phyloP scores from a whole-genome alignment of 1,140 invertebrate species.

The Spodoptera litura region DNA sequence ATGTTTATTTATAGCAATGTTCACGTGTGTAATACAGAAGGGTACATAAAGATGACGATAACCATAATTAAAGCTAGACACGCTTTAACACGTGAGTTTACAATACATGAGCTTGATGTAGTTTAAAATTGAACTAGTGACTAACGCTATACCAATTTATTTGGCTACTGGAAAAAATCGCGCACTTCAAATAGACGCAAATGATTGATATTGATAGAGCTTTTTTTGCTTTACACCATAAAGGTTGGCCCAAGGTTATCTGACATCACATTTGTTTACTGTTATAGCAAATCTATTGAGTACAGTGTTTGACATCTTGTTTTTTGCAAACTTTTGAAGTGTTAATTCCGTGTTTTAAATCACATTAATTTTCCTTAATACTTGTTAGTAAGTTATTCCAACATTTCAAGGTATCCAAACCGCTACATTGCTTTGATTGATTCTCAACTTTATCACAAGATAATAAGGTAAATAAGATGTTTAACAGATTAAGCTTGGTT shows the following conservation, averaged over 20 bases:
- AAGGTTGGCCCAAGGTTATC: constrained; percentile 13
- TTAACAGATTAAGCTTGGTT: too few relatives aligned
- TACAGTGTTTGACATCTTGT: constrained; percentile 7
- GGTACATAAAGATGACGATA: constrained; percentile 2
- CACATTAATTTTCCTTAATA: not conserved
- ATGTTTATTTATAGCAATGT: not conserved
- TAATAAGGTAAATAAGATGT: too few relatives aligned
- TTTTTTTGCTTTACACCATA: constrained; percentile 7
- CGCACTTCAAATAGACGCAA: not conserved
- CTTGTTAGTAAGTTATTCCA: not conserved
- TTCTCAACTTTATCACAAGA: too few relatives aligned
- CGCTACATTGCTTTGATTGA: too few relatives aligned
- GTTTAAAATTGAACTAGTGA: not conserved
- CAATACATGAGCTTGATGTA: not conserved
- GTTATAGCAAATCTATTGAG: not conserved
- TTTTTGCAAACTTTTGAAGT: not conserved
- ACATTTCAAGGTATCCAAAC: too few relatives aligned
- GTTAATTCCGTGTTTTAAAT: constrained; percentile 21
- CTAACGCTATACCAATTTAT: not conserved
- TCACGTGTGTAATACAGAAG: not conserved
- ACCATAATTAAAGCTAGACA: not conserved
- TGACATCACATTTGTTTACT: constrained; percentile 25
- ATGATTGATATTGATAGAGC: constrained; percentile 11
- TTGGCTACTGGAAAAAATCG: too few relatives aligned
- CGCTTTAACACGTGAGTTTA: not conserved